Evolutionary conservation across 1,140 invertebrate genomes (phyloP).

Genomic region (Bombus difficillimus): DNA sequence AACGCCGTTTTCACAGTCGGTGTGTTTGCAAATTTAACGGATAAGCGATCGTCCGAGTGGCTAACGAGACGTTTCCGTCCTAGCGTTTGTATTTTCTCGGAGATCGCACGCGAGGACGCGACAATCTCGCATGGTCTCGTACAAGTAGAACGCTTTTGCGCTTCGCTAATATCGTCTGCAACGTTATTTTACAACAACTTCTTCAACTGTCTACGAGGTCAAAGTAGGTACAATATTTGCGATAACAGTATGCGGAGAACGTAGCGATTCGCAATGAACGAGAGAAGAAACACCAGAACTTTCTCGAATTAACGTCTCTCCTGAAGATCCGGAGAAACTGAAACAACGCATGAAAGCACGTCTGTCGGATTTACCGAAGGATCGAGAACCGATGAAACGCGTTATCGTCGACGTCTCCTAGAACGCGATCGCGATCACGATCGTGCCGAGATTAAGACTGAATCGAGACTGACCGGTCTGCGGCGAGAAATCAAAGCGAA

Average conservation of each 20-base stretch:
- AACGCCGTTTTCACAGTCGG: neutral
- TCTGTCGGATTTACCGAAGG: neutral
- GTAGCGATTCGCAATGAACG: too few species aligned
- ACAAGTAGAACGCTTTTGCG: too few species aligned
- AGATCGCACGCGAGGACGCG: neutral
- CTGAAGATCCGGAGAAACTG: neutral
- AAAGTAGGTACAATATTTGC: neutral
- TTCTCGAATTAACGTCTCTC: neutral
- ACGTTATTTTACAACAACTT: neutral
- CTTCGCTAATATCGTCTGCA: neutral
- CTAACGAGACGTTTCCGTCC: too few species aligned
- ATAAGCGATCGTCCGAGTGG: too few species aligned
- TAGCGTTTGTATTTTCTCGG: neutral
- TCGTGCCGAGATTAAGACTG: conserved; percentile 52
- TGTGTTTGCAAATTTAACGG: neutral
- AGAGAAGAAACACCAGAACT: neutral
- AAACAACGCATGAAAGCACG: neutral
- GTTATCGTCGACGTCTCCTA: neutral
- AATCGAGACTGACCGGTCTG: conserved; percentile 55
- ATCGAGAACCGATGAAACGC: neutral
- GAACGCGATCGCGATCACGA: conserved; percentile 24
- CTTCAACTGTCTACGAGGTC: neutral
- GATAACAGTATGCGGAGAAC: too few species aligned
- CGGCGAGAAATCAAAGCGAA: conserved; percentile 14
- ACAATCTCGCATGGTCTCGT: neutral